These are phyloP conservation scores for Eupithecia centaureata DNA, from an alignment of 2,888 invertebrate species.

Conservation along the genomic window DNA sequence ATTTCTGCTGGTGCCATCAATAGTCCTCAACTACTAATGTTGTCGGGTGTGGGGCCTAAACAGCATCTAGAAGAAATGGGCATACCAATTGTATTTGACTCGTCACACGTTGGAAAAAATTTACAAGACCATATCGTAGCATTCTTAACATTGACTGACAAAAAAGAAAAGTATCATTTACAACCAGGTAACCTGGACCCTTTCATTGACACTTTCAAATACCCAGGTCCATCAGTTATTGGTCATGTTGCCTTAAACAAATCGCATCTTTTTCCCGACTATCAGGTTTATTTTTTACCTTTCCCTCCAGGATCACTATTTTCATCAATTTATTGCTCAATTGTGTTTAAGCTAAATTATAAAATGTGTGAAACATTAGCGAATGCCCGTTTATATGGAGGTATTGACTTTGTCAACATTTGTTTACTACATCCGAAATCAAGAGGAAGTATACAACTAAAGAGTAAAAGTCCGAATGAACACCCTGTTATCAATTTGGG, in stretches of 20 bases:
- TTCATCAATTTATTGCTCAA: constrained; percentile 31
- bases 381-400: constrained; percentile 17
- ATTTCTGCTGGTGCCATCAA: constrained; percentile 55
- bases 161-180: constrained; percentile 29
- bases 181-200: constrained; percentile 33
- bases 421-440: constrained; percentile 37
- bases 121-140: constrained; percentile 52
- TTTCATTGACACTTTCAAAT: constrained; percentile 39
- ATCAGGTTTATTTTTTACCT: constrained; percentile 46
- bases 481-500: constrained; percentile 56
- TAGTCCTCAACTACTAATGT: constrained; percentile 55
- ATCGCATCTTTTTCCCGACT: constrained; percentile 51
- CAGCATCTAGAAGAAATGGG: constrained; percentile 46
- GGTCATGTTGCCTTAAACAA: constrained; percentile 48
- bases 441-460: constrained; percentile 33
- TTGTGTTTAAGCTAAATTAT: constrained; percentile 29
- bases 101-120: constrained; percentile 52
- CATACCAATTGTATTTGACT: constrained; percentile 47
- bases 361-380: constrained; percentile 26
- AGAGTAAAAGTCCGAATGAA: constrained; percentile 84
- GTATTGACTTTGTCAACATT: constrained; percentile 20
- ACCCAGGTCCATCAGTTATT: constrained; percentile 31
- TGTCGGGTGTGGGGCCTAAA: constrained; percentile 56
- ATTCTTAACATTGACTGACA: constrained; percentile 45
- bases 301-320: constrained; percentile 23